phyloP scores from a whole-genome alignment of 2,797 vertebrate species.

The Ispidina picta region DNA sequence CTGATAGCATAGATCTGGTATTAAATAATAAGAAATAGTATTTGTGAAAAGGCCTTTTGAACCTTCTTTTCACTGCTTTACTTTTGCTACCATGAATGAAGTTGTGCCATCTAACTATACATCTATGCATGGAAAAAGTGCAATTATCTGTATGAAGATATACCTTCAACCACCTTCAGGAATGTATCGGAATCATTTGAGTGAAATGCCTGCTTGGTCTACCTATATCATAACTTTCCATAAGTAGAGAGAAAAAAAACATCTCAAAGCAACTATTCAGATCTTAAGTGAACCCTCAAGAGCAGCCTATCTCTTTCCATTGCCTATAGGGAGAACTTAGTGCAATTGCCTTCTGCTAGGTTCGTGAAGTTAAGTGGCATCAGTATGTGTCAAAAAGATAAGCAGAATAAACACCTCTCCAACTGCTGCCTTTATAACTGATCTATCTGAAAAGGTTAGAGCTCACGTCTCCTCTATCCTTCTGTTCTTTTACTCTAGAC shows the following conservation, averaged over 20 bases:
- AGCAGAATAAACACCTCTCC: background rate
- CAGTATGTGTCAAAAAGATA: background rate
- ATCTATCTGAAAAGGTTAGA: background rate
- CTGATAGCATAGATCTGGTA: background rate
- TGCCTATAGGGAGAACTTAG: background rate
- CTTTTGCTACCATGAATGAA: background rate
- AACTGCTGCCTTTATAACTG: background rate
- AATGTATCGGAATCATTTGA: background rate
- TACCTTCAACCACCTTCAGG: background rate
- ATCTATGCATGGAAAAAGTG: background rate
- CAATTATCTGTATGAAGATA: background rate
- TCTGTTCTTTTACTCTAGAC: background rate
- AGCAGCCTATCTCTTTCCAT: background rate
- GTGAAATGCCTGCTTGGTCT: background rate
- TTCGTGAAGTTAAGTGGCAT: background rate
- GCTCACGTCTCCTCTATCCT: background rate
- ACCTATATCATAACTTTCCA: background rate
- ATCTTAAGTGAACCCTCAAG: background rate
- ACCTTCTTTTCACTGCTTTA: background rate
- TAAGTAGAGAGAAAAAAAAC: background rate
- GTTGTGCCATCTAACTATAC: background rate
- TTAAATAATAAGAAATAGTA: background rate
- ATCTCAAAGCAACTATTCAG: background rate
- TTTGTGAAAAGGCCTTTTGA: background rate
- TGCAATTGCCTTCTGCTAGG: background rate